Evolutionary conservation across 1,140 invertebrate genomes (phyloP), one percentile per base, ranked within the genome.

Genomic region (Tyrophagus putrescentiae): DNA sequence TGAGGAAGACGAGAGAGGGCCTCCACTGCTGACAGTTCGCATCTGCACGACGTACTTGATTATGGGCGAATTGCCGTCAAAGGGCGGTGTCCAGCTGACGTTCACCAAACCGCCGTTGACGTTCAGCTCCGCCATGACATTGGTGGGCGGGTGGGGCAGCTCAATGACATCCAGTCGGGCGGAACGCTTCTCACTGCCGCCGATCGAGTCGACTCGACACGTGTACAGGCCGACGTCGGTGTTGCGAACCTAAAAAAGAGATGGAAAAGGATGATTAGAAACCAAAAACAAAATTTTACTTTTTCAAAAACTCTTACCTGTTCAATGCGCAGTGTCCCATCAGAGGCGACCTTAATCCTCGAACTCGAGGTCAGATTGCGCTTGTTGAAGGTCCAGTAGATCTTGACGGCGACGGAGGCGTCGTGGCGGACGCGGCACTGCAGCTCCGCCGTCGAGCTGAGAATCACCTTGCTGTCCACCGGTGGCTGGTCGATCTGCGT

Each of bases 1-100:
- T n/a, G n/a, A n/a, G n/a, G n/a, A n/a, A n/a, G n/a, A n/a, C n/a
- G n/a, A n/a, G n/a, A n/a, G n/a, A n/a, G n/a, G n/a, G n/a, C n/a
- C n/a, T 4, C 25, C 25, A 23, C 6, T 42, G 29, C 36, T 33
- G 13, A 59, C n/a, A 7, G 32, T 84, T 64, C 88, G 77, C 70
- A 84, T 85, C 71, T 97, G 88, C 27, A 98, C 79, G 62, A 94
- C 89, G 71, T 85, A 97, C 69, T 93, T 90, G 60, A 85, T 79
- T 48, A 95, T 87, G 1, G 88, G 87, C 70, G 88, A 93, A 70
- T 98, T 96, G 39, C 95, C 95, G 75, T 98, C 87, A 73, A 96
- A 98, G 11, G 87, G 87, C 0, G 88, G 84, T 7, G 84, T 84
- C 94, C 94, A 99, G 13, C 82, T 83, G 0, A 98, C 80, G 70